Conservation (phyloP, 2,797 vertebrate genomes). For the Melanotaenia trifasciata region DNA sequence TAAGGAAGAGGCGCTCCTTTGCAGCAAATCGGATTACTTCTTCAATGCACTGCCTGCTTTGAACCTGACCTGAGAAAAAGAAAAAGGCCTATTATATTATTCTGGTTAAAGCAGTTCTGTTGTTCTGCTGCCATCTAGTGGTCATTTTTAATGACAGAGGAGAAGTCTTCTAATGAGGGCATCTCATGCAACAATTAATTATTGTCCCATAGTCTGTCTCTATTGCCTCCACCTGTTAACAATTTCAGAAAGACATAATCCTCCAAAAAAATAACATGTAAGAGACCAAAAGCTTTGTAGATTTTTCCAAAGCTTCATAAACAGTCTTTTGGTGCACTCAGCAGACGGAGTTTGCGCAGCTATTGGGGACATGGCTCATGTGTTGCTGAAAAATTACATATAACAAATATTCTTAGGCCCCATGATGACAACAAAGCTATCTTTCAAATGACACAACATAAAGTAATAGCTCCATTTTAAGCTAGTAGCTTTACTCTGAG, state of each 20-base stretch:
- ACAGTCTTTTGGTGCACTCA: background rate
- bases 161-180: background rate
- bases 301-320: background rate
- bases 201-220: background rate
- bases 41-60: constrained; percentile 91
- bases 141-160: background rate
- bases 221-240: background rate
- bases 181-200: background rate
- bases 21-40: constrained; percentile 92
- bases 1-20: constrained; percentile 89
- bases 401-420: background rate
- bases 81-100: background rate
- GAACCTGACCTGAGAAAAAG: constrained; percentile 89
- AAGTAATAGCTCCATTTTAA: background rate
- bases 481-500: background rate
- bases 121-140: constrained; percentile 73
- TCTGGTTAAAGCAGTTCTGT: background rate
- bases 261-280: background rate
- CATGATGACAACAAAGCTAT: background rate
- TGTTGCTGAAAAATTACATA: background rate
- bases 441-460: background rate
- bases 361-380: background rate
- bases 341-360: background rate
- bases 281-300: background rate
- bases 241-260: background rate